Conservation (phyloP, 2,797 vertebrate genomes). For the Ispidina lecontei region DNA sequence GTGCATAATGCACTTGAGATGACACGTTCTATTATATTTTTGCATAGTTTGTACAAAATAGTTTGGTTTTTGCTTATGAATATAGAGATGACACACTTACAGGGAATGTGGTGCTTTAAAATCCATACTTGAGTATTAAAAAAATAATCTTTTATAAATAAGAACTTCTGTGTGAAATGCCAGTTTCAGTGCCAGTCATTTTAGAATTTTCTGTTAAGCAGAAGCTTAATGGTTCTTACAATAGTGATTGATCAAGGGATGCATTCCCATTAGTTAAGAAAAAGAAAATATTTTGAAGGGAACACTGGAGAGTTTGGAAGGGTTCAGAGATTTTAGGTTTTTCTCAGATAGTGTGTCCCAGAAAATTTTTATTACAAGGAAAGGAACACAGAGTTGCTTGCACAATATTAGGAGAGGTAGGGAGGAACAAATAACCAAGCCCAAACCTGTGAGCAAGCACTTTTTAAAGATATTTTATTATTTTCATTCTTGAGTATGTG, state of each 20-base stretch:
- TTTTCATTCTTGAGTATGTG: not conserved
- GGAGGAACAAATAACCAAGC: accelerated
- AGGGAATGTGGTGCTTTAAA: not conserved
- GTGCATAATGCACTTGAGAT: not conserved
- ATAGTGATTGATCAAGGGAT: accelerated
- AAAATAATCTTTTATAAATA: not conserved
- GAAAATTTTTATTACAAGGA: not conserved
- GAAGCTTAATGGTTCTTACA: not conserved
- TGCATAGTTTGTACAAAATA: not conserved
- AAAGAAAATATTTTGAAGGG: not conserved
- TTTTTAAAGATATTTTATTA: not conserved
- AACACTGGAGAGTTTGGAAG: not conserved
- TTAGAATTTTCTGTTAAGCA: not conserved
- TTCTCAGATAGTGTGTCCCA: not conserved
- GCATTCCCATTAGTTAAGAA: not conserved
- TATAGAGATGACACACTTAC: not conserved
- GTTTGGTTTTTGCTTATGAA: not conserved
- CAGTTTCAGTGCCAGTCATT: not conserved
- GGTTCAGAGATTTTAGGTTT: not conserved
- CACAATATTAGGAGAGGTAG: not conserved
- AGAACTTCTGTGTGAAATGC: not conserved
- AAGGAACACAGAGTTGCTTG: not conserved
- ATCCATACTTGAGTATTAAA: not conserved
- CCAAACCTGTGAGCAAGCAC: not conserved
- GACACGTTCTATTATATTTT: not conserved